Base-by-base conservation (phyloP, 2,888 invertebrate species). In the Cyaniris semiargus region DNA sequence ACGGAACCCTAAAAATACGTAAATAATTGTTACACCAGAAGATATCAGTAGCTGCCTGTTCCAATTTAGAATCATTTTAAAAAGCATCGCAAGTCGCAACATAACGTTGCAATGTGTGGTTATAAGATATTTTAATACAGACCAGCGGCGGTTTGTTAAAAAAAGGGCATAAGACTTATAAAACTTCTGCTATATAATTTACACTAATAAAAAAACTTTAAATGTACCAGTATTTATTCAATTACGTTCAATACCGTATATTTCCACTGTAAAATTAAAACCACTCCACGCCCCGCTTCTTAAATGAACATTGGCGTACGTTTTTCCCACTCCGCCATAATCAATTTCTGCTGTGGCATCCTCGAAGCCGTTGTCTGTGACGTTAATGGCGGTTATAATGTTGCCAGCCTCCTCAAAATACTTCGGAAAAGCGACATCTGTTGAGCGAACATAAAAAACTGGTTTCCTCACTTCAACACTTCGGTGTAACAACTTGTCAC, bases 191-290 rank as follows among this genome's bases (percentile, higher is more conserved):
- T 5, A 31, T 4, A 31, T 5, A 31, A 31, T 5, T 31, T 31
- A 4, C 4, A 31, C 31, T 0, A 31, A 31, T 31, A 31, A 31
- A 31, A 27, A 31, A 3, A 31, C 31, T 4, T 31, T 4, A 31
- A 31, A 31, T 31, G 31, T 31, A 31, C 44, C 10, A 44, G 44
- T 4, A 6, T 66, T 66, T 66, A 27, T 66, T 66, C 66, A 66
- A 66, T 27, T 60, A 23, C 3, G 18, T 79, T 83, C 80, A 2
- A 83, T 31, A 23, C 87, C 87, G 79, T 85, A 86, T 60, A 87
- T 85, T 78, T 85, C 83, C 21, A 86, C 77, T 21, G 85, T 86
- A 78, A 84, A 87, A 81, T 86, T 86, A 75, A 83, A 86, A 5
- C 86, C 86, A n/a, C 82, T 76, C 81, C 86, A 86, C 13, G 85